Evolutionary conservation across 2,888 invertebrate species (phyloP).

Genomic region (Morpho achilles): DNA sequence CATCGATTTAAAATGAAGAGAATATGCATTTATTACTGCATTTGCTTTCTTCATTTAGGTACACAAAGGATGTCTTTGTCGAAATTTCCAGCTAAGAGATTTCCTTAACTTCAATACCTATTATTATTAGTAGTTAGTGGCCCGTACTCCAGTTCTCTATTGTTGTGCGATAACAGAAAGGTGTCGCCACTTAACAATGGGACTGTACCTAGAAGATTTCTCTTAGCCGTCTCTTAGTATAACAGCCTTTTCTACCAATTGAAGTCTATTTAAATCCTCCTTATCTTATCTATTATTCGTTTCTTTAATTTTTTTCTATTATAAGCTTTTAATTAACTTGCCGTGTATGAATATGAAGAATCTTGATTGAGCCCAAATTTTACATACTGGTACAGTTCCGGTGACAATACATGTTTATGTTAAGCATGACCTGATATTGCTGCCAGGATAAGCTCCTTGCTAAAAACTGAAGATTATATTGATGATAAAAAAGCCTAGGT

Average conservation of each 20-base stretch:
- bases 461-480: too few species aligned
- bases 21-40: too few species aligned
- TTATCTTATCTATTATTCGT: constrained; percentile 13
- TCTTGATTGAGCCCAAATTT: too few species aligned
- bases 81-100: background rate
- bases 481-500: too few species aligned
- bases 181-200: constrained; percentile 24
- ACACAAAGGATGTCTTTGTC: background rate
- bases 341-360: too few species aligned
- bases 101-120: constrained; percentile 9
- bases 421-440: too few species aligned
- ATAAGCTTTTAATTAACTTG: too few species aligned
- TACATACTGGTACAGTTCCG: too few species aligned
- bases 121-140: constrained; percentile 15
- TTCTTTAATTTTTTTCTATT: background rate
- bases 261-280: constrained; percentile 23
- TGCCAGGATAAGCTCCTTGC: too few species aligned
- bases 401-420: too few species aligned
- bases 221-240: constrained; percentile 12
- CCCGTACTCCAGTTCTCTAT: constrained; percentile 11
- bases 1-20: too few species aligned
- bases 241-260: constrained; percentile 27
- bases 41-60: too few species aligned
- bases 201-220: constrained; percentile 20
- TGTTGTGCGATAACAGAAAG: constrained; percentile 15